Evolutionary conservation across 2,113 vertebrate genomes (phyloP).

Genomic region (Zosterops japonicus): DNA sequence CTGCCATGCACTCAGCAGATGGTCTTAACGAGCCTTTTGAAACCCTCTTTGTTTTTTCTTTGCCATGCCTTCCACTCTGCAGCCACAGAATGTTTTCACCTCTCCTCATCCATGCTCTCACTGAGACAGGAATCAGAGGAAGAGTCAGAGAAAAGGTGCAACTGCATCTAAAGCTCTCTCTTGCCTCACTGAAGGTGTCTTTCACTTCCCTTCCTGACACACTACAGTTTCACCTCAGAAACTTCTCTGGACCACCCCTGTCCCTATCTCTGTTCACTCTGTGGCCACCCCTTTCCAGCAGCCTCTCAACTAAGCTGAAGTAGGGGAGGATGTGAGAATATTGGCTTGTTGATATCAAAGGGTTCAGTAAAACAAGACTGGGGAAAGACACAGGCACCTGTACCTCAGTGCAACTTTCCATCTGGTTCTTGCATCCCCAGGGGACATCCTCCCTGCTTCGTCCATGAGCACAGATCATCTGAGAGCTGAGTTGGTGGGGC

Average conservation of each 20-base stretch:
- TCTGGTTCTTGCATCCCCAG: neutral
- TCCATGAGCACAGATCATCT: neutral
- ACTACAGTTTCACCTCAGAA: neutral
- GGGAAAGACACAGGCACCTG: neutral
- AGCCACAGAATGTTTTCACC: neutral
- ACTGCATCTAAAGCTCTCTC: neutral
- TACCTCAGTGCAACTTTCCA: neutral
- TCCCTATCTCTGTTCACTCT: neutral
- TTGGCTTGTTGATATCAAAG: neutral
- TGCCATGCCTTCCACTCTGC: neutral
- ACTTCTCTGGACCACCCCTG: neutral
- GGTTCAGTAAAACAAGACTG: neutral
- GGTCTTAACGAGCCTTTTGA: neutral
- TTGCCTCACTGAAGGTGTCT: neutral
- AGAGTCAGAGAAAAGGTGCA: neutral
- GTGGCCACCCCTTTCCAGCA: neutral
- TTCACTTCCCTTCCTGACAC: neutral
- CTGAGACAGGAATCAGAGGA: neutral
- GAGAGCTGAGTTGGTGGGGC: neutral
- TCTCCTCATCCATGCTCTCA: neutral
- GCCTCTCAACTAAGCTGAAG: neutral
- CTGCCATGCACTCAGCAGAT: accelerated
- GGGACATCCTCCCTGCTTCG: neutral
- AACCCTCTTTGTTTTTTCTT: neutral
- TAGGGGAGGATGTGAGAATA: neutral